Percentiles rank a stretch among this genome's conserved stretches.
These are phyloP conservation scores for Muraenolepis orangiensis DNA, from an alignment of 2,797 vertebrate species.

Conservation along the genomic window DNA sequence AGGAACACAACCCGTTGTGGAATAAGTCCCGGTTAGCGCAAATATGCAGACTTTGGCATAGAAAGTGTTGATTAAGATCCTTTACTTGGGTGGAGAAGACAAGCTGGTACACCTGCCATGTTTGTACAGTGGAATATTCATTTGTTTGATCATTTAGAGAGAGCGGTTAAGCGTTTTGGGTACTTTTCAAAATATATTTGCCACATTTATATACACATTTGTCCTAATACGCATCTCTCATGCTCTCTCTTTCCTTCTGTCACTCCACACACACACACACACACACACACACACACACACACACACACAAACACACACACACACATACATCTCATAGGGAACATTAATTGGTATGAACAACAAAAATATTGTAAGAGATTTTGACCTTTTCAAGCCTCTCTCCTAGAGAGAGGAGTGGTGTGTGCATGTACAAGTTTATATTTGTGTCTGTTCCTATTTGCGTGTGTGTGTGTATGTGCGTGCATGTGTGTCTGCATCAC, in stretches of 20 bases:
- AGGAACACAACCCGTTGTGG: slow-evolving; percentile 34
- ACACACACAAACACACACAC: too few species aligned
- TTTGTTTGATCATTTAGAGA: too few species aligned
- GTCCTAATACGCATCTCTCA: background rate
- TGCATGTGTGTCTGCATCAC: background rate
- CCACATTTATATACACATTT: background rate
- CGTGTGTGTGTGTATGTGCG: background rate
- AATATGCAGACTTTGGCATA: slow-evolving; percentile 25
- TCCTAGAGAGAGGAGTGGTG: slow-evolving; percentile 41
- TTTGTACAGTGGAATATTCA: too few species aligned
- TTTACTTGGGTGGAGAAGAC: too few species aligned
- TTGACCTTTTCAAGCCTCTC: slow-evolving; percentile 61
- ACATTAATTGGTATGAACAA: slow-evolving; percentile 21
- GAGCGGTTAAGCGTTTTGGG: too few species aligned
- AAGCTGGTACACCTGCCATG: too few species aligned
- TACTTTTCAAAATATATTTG: background rate
- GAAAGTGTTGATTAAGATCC: slow-evolving; percentile 48
- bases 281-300: too few species aligned
- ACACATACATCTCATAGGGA: too few species aligned
- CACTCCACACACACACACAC: background rate
- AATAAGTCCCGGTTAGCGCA: slow-evolving; percentile 38
- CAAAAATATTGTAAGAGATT: slow-evolving; percentile 47
- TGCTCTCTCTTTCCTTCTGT: background rate
- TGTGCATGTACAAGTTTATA: background rate
- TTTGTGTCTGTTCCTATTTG: slow-evolving; percentile 37